Conservation (phyloP, 2,113 vertebrate genomes). For the Ictalurus punctatus region DNA sequence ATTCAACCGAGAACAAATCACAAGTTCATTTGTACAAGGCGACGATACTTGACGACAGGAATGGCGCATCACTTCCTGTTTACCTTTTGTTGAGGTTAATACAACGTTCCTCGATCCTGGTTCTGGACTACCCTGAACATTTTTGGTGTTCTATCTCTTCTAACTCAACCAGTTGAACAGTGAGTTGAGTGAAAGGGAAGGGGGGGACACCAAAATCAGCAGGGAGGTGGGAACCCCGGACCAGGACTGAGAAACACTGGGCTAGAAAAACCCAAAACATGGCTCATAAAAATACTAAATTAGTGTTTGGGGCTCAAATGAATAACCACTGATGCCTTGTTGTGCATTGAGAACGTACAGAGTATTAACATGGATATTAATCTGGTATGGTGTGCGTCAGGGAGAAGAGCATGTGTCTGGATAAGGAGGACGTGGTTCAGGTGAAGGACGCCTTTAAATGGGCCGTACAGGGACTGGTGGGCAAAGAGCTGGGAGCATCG, state of each 20-base stretch:
- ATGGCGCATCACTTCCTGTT: not conserved
- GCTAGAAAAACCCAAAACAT: not conserved
- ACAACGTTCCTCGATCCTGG: not conserved
- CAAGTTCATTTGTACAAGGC: too few relatives aligned
- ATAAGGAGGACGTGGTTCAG: constrained; percentile 84
- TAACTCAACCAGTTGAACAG: not conserved
- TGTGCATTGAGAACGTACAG: not conserved
- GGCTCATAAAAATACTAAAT: not conserved
- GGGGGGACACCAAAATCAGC: not conserved
- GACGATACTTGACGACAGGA: not conserved
- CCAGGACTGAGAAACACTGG: not conserved
- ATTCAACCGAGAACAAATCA: too few relatives aligned
- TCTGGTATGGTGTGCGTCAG: constrained; percentile 66
- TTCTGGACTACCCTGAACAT: not conserved
- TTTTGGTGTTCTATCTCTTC: not conserved
- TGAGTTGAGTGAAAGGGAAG: not conserved
- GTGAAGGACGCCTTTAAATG: constrained; percentile 97
- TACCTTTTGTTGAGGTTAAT: not conserved
- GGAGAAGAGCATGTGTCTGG: constrained; percentile 77
- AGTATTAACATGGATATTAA: not conserved
- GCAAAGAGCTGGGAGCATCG: constrained; percentile 82
- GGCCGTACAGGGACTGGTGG: constrained; percentile 85
- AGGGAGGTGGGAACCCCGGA: not conserved
- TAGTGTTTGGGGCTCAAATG: not conserved
- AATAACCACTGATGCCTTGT: not conserved